Evolutionary conservation across 2,888 invertebrate genomes (phyloP).

Genomic region (Clistopyga incitator): DNA sequence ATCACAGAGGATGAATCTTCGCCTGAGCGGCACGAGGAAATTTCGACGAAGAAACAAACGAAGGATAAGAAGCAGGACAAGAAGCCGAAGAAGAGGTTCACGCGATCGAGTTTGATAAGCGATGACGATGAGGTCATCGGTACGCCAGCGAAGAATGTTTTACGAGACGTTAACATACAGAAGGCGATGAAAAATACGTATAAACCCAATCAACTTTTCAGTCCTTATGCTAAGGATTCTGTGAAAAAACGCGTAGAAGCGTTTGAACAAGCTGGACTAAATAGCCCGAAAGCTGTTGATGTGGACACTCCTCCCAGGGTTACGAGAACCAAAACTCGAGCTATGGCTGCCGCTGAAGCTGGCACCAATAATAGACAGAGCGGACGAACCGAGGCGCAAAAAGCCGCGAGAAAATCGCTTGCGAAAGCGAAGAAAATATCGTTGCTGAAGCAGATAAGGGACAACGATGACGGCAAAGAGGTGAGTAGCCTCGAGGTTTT

Average conservation of each 20-base stretch:
- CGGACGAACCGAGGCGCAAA: conserved; percentile 71
- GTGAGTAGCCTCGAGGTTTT: conserved; percentile 67
- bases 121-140: conserved; percentile 71
- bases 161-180: conserved; percentile 55
- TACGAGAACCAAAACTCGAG: conserved; percentile 87
- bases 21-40: conserved; percentile 71
- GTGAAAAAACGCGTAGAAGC: conserved; percentile 87
- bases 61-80: conserved; percentile 48
- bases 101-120: conserved; percentile 66
- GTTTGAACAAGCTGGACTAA: conserved; percentile 86
- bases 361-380: conserved; percentile 43
- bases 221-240: conserved; percentile 87
- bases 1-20: conserved; percentile 82
- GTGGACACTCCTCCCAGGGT: conserved; percentile 82
- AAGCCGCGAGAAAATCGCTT: conserved; percentile 80
- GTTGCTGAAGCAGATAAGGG: conserved; percentile 75
- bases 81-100: conserved; percentile 50
- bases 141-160: conserved; percentile 72
- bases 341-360: conserved; percentile 84
- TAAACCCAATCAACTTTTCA: conserved; percentile 83
- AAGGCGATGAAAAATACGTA: conserved; percentile 74
- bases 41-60: conserved; percentile 3
- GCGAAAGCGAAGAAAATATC: conserved; percentile 80
- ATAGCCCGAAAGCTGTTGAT: conserved; percentile 76
- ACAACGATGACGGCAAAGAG: conserved; percentile 79